Conservation (phyloP, 2,888 invertebrate genomes). For the Eilema griseolum region DNA sequence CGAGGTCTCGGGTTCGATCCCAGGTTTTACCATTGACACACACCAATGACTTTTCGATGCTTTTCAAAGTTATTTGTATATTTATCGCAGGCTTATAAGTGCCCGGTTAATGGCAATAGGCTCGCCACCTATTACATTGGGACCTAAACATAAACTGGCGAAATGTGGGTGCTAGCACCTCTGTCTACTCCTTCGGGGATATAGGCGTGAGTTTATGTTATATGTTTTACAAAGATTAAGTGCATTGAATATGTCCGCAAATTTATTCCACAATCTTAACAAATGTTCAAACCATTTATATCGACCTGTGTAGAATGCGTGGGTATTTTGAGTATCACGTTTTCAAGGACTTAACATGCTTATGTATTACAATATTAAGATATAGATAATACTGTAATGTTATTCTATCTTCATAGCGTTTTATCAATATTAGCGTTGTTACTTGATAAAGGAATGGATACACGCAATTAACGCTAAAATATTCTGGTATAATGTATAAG, state of each 20-base stretch:
- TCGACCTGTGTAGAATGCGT: constrained; percentile 14
- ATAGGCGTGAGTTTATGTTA: no score
- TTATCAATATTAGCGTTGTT: background rate
- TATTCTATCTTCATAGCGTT: background rate
- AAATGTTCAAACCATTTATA: background rate
- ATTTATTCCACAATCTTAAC: background rate
- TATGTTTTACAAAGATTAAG: background rate
- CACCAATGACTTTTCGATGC: no score
- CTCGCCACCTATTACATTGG: no score
- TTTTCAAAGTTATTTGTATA: no score
- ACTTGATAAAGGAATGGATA: background rate
- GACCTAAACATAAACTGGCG: no score
- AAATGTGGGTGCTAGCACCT: no score
- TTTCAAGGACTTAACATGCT: background rate
- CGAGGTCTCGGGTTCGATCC: no score
- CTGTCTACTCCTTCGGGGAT: no score
- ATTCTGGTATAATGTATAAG: background rate
- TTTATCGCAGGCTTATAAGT: no score
- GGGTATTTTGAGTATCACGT: constrained; percentile 13
- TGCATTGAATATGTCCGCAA: background rate
- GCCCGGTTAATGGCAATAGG: no score
- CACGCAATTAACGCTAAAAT: background rate
- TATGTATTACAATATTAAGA: constrained; percentile 1
- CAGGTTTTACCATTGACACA: no score
- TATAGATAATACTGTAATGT: background rate